These are phyloP conservation scores for Varanus komodoensis DNA, from an alignment of 2,113 vertebrate genomes.

Conservation along the genomic window DNA sequence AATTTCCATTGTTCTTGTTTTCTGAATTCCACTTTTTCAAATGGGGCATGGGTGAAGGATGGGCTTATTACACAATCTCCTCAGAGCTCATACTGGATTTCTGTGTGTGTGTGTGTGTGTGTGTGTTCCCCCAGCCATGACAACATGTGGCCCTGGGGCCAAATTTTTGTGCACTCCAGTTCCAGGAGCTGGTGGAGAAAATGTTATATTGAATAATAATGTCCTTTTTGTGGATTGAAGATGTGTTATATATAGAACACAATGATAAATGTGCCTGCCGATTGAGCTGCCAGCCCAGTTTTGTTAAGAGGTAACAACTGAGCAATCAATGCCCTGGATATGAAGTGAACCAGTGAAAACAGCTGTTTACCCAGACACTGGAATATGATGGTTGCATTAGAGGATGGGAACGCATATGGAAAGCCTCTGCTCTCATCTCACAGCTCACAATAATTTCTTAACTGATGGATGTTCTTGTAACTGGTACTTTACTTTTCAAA, in stretches of 20 bases:
- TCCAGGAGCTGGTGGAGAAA: not conserved
- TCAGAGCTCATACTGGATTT: not conserved
- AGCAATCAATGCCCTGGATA: constrained; percentile 2
- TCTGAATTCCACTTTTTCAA: not conserved
- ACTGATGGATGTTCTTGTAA: not conserved
- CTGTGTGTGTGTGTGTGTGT: no score
- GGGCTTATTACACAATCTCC: not conserved
- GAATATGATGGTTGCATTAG: constrained; percentile 30
- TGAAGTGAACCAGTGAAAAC: constrained; percentile 22
- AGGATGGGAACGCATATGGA: constrained; percentile 22
- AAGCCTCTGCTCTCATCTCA: constrained; percentile 28
- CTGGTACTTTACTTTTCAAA: constrained; percentile 15
- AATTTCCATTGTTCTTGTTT: not conserved
- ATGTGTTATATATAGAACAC: not conserved
- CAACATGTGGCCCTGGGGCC: no score
- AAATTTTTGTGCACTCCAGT: no score
- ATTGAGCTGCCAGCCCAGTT: not conserved
- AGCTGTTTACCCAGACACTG: constrained; percentile 36
- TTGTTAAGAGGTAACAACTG: not conserved
- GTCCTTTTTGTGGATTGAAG: not conserved
- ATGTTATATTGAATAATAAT: not conserved
- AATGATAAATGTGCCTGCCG: not conserved
- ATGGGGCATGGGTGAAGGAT: not conserved
- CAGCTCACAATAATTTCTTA: constrained; percentile 16
- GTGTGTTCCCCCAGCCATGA: no score